Evolutionary conservation across 2,797 vertebrate species (phyloP), one percentile per base, ranked within the genome.

Genomic region (Huso huso): DNA sequence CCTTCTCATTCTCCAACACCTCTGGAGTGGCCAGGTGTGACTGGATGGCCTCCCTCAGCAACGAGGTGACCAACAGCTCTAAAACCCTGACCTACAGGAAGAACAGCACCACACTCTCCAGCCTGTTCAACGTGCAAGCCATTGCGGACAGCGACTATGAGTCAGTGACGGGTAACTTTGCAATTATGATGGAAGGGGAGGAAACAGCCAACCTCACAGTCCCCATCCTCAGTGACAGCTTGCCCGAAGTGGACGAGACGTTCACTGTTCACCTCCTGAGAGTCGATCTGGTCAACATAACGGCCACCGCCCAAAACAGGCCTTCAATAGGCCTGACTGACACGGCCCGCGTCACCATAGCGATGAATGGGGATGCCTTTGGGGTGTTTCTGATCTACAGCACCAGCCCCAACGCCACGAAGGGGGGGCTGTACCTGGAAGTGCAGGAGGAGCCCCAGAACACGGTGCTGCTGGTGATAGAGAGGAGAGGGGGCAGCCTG

Each of bases 311-410:
- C 60, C 88, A 88, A 82, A 91, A 94, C 73, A 82, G 91, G 67
- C 96, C 97, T 63, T 82, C 87, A 1, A 79, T 99, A 62, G 93
- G 93, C 62, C 87, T 90, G 73, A 94, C 93, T 52, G 91, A 93
- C 75, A 84, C 77, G 58, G 91, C 93, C n/a, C 78, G 84, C 13
- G 91, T 98, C 73, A 87, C 90, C 57, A 97, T 99, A 69, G 88
- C 82, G 59, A 89, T 97, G 87, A 99, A 99, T 65, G 96, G 95
- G 6, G 95, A 99, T 83, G 94, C 95, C 0, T 99, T 98, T 76
- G 97, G 97, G 6, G 88, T 96, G 12, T 99, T 99, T 84, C 77
- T 93, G 73, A 89, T 99, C 70, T 96, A 93, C 75, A 93, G 85
- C 10, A 48, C 92, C 65, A 93, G 86, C 77, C 90, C 93, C 51